Evolutionary conservation across 2,113 vertebrate species (phyloP).

Genomic region (Hirundichthys speculiger): DNA sequence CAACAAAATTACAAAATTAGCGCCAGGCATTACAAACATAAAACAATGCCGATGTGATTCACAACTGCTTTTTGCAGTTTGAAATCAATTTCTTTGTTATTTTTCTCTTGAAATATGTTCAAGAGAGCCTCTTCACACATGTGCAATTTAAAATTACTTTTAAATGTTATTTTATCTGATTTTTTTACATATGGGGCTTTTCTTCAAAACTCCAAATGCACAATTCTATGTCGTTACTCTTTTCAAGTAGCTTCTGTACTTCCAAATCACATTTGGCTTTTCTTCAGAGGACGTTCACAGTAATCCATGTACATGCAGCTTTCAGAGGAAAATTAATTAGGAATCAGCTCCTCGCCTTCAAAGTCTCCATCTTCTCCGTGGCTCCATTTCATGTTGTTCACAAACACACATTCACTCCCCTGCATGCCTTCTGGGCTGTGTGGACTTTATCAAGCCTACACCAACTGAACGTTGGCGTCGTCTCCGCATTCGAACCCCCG

Average conservation of each 20-base stretch:
- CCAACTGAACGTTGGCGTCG: conserved; percentile 49
- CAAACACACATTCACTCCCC: conserved; percentile 41
- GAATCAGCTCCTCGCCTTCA: conserved; percentile 68
- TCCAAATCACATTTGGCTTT: conserved; percentile 35
- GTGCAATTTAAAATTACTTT: neutral
- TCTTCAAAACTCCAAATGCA: conserved; percentile 1
- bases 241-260: conserved; percentile 41
- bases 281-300: conserved; percentile 30
- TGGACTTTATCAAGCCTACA: conserved; percentile 53
- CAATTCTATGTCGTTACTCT: conserved; percentile 12
- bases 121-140: neutral
- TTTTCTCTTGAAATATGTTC: neutral
- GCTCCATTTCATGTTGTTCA: conserved; percentile 45
- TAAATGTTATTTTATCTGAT: neutral
- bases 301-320: conserved; percentile 57
- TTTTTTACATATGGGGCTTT: conserved; percentile 5
- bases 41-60: neutral
- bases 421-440: conserved; percentile 54
- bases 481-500: conserved; percentile 44
- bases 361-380: conserved; percentile 50
- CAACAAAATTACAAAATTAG: no score
- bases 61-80: neutral
- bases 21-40: neutral
- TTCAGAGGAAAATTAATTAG: conserved; percentile 71
- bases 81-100: neutral